These are phyloP conservation scores for Biston betularia DNA, from an alignment of 2,888 invertebrate species.

Conservation along the genomic window DNA sequence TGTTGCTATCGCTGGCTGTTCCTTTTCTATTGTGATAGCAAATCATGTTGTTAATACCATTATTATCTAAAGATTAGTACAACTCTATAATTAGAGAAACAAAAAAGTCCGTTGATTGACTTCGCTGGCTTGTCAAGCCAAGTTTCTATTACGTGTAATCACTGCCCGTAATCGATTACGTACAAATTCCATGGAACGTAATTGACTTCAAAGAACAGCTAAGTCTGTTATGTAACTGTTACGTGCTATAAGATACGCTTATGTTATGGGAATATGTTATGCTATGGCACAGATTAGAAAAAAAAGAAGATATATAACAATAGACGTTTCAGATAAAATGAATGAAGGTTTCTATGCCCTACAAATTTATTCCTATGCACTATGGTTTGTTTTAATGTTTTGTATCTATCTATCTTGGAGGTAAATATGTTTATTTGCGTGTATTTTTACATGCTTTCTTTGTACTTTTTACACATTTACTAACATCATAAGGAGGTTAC, in stretches of 20 bases:
- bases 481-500: no score
- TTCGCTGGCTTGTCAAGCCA: conserved; percentile 41
- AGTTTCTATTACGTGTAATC: conserved; percentile 45
- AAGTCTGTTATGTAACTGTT: conserved; percentile 51
- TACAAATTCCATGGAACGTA: conserved; percentile 43
- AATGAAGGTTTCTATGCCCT: no score
- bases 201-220: conserved; percentile 42
- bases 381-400: no score
- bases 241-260: conserved; percentile 45
- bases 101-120: neutral
- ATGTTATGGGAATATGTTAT: conserved; percentile 41
- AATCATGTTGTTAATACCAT: no score
- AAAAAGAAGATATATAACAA: neutral
- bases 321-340: no score
- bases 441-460: no score
- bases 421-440: no score
- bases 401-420: no score
- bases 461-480: no score
- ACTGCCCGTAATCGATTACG: conserved; percentile 46
- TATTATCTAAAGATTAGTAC: neutral
- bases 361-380: no score
- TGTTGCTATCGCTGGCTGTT: no score
- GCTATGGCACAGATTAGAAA: conserved; percentile 25
- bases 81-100: neutral
- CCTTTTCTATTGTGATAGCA: no score